Base-by-base conservation (phyloP, 2,888 invertebrate genomes). In the Lycaena phlaeas region DNA sequence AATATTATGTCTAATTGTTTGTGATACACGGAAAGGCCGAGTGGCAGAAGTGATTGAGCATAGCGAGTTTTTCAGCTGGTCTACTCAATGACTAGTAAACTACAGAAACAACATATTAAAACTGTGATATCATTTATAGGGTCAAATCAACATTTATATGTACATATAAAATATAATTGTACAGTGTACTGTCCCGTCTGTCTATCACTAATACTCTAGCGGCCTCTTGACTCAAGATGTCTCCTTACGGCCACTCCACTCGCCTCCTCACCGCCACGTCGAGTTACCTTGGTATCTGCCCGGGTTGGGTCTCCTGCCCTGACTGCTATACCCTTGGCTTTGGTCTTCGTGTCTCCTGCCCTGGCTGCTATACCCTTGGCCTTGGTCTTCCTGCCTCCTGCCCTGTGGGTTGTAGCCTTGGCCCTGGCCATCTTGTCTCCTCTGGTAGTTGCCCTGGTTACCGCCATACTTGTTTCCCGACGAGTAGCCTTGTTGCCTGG, bases 201-300 rank as follows among this genome's bases (percentile, higher is more conserved):
- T n/a, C n/a, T n/a, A n/a, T n/a, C n/a, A n/a, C n/a, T n/a, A n/a
- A n/a, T n/a, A n/a, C n/a, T n/a, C n/a, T n/a, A n/a, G n/a, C n/a
- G n/a, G n/a, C n/a, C n/a, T n/a, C n/a, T n/a, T n/a, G n/a, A 22
- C 22, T 22, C 7, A 22, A 22, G 2, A 22, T 22, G 2, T 7
- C 6, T 2, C 2, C 22, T 22, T 22, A 22, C 6, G 9, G 5
- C 22, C 9, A 22, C 7, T 2, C 2, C 18, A 29, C 17, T 14
- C 22, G 11, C 7, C 10, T 5, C 12, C 10, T 54, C 46, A 56
- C 41, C 53, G 54, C 56, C 56, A 57, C 22, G 53, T 52, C 4
- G 53, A 54, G 27, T n/a, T n/a, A n/a, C 55, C 55, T 36, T 54
- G 53, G 27, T 51, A 42, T 14, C 52, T 48, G 1, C 54, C 52